Base-by-base conservation (phyloP, 2,797 vertebrate species). In the Dromococcyx pavoninus region DNA sequence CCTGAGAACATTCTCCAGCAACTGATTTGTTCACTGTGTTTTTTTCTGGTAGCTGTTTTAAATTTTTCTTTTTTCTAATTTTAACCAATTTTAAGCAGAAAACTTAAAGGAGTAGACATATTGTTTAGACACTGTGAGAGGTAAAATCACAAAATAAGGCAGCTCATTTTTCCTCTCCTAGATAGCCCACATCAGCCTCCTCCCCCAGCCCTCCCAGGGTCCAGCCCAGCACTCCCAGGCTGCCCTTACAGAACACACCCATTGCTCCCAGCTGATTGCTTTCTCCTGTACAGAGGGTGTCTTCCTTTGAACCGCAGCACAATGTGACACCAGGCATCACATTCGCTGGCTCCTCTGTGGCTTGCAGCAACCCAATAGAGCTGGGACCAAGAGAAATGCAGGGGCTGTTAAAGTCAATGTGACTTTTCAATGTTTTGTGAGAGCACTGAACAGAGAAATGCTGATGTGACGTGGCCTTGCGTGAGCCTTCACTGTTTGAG, bases 241-340 rank as follows among this genome's bases (percentile, higher is more conserved):
- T 57, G 60, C 66, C 39, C 14, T 69, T 48, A 16, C 0, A 0
- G 77, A 81, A 69, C 43, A 37, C 57, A 46, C 9, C 64, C 67
- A 54, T 44, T 83, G 83, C 91, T 91, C 80, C 41, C 86, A 85
- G 88, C 44, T 96, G 67, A 88, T 76, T 82, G 80, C 86, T 71
- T 91, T 87, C 92, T 85, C 76, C 90, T 64, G 48, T 1, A 54
- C 61, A 71, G 88, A 48, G 89, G 88, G 46, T 50, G 89, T 10
- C 48, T 88, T 67, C 81, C 76, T 91, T 84, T 82, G 89, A 95
- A 54, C 79, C 61, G 81, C 86, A 58, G 58, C 21, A 91, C 86
- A 93, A 58, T 73, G 89, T 92, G 95, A 91, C 83, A 94, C 88
- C 91, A 62, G 39, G 90, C 80, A 77, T 90, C 88, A 65, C 8